Percentiles rank a stretch among this genome's conserved stretches.
Conservation (phyloP, 2,797 vertebrate genomes). For the Buceros bicornis region DNA sequence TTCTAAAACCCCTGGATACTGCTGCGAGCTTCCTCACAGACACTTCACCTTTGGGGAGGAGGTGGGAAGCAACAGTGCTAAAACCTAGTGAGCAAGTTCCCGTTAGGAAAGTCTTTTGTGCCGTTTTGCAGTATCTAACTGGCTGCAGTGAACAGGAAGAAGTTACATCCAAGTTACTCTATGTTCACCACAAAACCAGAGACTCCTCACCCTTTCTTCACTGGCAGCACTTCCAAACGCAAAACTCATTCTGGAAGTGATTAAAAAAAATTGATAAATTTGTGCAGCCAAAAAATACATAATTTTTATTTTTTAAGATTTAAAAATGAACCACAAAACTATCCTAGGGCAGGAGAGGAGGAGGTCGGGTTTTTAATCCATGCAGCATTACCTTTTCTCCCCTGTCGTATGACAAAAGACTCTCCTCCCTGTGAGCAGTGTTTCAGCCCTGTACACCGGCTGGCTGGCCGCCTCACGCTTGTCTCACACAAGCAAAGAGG, state of each 20-base stretch:
- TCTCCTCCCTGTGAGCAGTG: constrained; percentile 1
- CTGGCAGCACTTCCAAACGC: neutral
- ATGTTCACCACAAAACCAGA: neutral
- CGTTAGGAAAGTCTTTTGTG: neutral
- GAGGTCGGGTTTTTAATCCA: constrained; percentile 43
- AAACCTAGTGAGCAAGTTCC: neutral
- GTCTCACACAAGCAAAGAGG: neutral
- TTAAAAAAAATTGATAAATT: neutral
- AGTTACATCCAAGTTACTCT: neutral
- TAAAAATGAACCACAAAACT: neutral
- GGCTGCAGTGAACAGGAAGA: neutral
- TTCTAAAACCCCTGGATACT: neutral
- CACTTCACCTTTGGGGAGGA: neutral
- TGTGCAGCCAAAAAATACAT: accelerated
- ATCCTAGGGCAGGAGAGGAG: constrained; percentile 9
- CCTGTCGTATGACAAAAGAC: neutral
- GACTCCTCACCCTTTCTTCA: neutral
- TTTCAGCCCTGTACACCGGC: constrained; percentile 26
- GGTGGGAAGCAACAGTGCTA: neutral
- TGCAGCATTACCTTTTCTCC: neutral
- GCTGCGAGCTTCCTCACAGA: neutral
- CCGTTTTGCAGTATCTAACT: neutral
- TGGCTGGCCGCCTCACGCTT: neutral
- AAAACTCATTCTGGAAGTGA: neutral
- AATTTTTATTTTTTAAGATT: neutral